These are phyloP conservation scores for Arctia plantaginis DNA, from an alignment of 2,888 invertebrate genomes.

Conservation along the genomic window DNA sequence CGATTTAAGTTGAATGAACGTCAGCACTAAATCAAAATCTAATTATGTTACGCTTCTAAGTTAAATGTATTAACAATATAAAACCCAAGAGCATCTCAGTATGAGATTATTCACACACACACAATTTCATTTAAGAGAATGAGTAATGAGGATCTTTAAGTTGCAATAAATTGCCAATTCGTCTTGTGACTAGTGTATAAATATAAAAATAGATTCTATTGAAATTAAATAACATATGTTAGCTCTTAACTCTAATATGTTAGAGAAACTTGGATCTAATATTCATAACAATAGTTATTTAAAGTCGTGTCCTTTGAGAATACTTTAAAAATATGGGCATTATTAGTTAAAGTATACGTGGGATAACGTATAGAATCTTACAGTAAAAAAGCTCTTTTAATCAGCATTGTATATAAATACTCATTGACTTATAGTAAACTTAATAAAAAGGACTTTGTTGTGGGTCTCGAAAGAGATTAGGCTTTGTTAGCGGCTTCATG, in stretches of 20 bases:
- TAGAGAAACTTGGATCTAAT: neutral
- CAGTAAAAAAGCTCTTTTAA: slow-evolving; percentile 2
- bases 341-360: slow-evolving; percentile 17
- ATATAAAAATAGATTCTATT: neutral
- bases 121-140: neutral
- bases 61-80: neutral
- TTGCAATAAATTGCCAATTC: neutral
- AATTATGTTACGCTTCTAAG: neutral
- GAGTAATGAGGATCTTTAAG: neutral
- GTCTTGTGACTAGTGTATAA: neutral
- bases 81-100: neutral
- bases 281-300: neutral
- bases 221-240: neutral
- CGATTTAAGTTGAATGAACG: neutral
- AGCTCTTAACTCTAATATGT: neutral
- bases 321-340: slow-evolving; percentile 1
- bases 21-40: neutral
- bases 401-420: neutral
- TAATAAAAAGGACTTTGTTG: neutral
- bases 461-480: neutral
- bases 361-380: slow-evolving; percentile 10
- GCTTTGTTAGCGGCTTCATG: neutral
- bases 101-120: neutral
- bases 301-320: neutral
- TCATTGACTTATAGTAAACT: neutral